Percentiles rank a stretch among this genome's conserved stretches.
Conservation (phyloP, 2,797 vertebrate species). For the Sarcophilus harrisii region DNA sequence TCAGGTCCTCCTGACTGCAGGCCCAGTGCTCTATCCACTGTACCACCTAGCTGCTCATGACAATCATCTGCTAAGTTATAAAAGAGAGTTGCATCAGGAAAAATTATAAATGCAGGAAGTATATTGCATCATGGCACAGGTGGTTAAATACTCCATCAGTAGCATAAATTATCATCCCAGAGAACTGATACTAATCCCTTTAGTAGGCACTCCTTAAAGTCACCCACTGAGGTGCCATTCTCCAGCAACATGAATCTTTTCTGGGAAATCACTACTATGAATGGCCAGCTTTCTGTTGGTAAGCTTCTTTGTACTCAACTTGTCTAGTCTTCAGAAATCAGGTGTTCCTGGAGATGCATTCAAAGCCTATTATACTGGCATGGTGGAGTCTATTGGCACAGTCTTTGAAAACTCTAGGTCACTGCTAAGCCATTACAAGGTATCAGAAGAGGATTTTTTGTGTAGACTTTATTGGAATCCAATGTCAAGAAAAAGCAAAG, state of each 20-base stretch:
- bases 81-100: not conserved
- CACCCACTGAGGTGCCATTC: not conserved
- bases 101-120: not conserved
- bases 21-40: too few relatives aligned
- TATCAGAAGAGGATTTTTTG: not conserved
- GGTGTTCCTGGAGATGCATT: not conserved
- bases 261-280: not conserved
- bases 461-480: not conserved
- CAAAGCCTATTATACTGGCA: too few relatives aligned
- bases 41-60: too few relatives aligned
- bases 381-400: too few relatives aligned
- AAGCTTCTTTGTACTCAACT: not conserved
- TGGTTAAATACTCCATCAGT: not conserved
- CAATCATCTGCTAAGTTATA: not conserved
- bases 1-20: too few relatives aligned
- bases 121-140: not conserved
- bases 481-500: not conserved
- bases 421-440: not conserved
- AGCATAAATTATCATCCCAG: not conserved
- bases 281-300: not conserved
- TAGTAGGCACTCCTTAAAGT: not conserved
- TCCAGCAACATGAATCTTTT: not conserved
- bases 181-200: not conserved
- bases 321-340: not conserved
- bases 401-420: not conserved